Percentiles rank a stretch among this genome's conserved stretches.
phyloP scores from a whole-genome alignment of 2,113 vertebrate genomes.

The Myanophis thanlyinensis region DNA sequence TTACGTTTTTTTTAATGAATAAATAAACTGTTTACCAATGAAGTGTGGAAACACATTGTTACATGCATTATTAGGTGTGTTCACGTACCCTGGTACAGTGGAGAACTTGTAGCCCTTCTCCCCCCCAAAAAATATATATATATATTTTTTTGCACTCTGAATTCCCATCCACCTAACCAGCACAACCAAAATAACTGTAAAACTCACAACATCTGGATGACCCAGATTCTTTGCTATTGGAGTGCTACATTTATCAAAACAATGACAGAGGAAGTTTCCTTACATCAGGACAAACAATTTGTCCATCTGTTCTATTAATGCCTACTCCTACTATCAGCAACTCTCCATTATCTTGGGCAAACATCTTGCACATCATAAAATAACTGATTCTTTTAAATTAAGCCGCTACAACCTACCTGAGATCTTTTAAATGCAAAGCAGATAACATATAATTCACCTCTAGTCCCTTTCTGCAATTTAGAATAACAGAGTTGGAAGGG shows the following conservation, averaged over 20 bases:
- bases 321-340: neutral
- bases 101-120: neutral
- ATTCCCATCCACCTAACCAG: neutral
- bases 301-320: neutral
- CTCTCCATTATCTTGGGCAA: neutral
- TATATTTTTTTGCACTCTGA: neutral
- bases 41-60: neutral
- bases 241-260: neutral
- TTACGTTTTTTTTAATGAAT: neutral
- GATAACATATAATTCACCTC: neutral
- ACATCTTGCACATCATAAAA: neutral
- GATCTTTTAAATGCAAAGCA: neutral
- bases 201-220: neutral
- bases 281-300: neutral
- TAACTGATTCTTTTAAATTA: neutral
- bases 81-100: neutral
- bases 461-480: neutral
- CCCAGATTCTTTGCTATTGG: neutral
- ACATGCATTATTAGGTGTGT: neutral
- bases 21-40: neutral
- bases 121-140: neutral
- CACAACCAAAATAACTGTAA: neutral
- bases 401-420: neutral
- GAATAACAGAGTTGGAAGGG: too few relatives aligned
- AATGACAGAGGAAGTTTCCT: neutral